phyloP scores from a whole-genome alignment of 1,140 invertebrate genomes.

The Papilio dardanus region DNA sequence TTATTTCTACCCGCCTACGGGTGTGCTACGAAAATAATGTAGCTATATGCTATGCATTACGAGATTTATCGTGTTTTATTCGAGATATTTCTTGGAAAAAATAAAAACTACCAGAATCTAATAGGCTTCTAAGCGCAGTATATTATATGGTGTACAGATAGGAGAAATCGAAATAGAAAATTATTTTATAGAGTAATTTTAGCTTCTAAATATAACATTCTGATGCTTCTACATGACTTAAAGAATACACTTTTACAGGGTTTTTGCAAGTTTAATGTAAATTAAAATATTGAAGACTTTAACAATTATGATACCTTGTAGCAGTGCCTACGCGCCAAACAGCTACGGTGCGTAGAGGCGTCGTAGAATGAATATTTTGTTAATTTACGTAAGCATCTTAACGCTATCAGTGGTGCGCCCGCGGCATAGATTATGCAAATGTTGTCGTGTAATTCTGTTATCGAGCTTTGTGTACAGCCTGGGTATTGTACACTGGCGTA shows the following conservation, averaged over 20 bases:
- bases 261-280: neutral
- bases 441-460: slow-evolving; percentile 75
- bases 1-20: slow-evolving; percentile 65
- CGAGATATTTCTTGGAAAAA: neutral
- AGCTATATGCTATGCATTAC: slow-evolving; percentile 33
- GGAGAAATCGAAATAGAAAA: no score
- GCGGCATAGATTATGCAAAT: slow-evolving; percentile 77
- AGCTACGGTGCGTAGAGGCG: slow-evolving; percentile 58
- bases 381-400: slow-evolving; percentile 81
- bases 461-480: slow-evolving; percentile 63
- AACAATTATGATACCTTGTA: slow-evolving; percentile 11
- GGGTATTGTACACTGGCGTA: slow-evolving; percentile 33
- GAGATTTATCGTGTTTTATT: slow-evolving; percentile 20
- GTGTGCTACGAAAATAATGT: slow-evolving; percentile 22
- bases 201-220: no score
- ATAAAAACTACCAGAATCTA: neutral
- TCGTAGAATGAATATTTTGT: slow-evolving; percentile 53
- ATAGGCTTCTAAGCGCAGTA: neutral
- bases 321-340: slow-evolving; percentile 45
- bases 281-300: neutral
- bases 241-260: no score
- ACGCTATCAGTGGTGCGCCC: slow-evolving; percentile 73
- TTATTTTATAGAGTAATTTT: no score
- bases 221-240: no score
- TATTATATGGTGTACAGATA: no score